Base-by-base conservation (phyloP, 2,888 invertebrate genomes). In the Cantharis rufa region DNA sequence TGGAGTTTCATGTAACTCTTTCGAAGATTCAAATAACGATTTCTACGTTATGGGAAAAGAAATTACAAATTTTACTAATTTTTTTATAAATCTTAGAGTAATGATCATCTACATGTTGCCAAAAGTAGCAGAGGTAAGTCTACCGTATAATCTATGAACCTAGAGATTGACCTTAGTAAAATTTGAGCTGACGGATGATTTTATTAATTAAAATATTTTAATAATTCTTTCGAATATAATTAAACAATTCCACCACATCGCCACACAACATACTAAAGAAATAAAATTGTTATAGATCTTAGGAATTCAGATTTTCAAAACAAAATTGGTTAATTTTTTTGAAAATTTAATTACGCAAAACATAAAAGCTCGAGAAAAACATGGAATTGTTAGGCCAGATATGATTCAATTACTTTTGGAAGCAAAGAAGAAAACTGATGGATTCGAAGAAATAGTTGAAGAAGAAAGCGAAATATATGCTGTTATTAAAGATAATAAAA, bases 1-100 rank as follows among this genome's bases (percentile, higher is more conserved):
- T 74, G 90, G 90, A 0, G 80, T 90, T 1, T 87, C 89, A 78
- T 88, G 90, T 0, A 88, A 92, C 80, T 91, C 91, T 0, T 87
- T 89, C 13, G 83, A 84, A 2, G 87, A 91, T 0, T 85, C 83
- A 10, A 82, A 90, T 0, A 91, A 91, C 79, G 83, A 89, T 21
- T 91, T 92, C 81, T 72, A 62, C 24, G 2, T 32, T 13, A 77
- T 69, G 74, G 74, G 62, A 15, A 61, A 18, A 21, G 69, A 70
- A 68, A 15, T 70, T 27, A 69, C 68, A 10, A 15, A 32, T 16
- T 69, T 73, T 27, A 24, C 5, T 62, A 62, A 27, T 4, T 11
- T 28, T 10, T 15, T 69, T 13, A n/a, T 27, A 13, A 24, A 13
- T 13, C 1, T 73, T 15, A 68, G 15, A 21, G 15, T 73, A 18